Percentiles rank a stretch among this genome's conserved stretches.
phyloP scores from a whole-genome alignment of 1,140 invertebrate species.

The Ostrea edulis region DNA sequence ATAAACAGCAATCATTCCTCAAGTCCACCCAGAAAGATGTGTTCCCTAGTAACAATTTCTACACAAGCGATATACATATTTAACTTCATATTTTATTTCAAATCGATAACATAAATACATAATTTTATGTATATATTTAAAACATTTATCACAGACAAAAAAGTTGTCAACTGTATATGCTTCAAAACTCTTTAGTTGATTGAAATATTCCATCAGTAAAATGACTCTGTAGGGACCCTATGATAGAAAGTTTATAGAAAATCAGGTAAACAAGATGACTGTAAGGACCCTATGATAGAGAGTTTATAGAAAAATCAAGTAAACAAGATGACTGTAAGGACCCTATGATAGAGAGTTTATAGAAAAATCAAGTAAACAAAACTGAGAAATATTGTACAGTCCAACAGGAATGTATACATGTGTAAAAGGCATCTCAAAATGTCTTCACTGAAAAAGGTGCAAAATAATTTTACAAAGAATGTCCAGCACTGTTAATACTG shows the following conservation, averaged over 20 bases:
- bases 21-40: too few species aligned
- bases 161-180: background rate
- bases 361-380: background rate
- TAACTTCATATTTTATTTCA: conserved; percentile 21
- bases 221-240: background rate
- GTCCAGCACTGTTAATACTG: conserved; percentile 36
- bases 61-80: background rate
- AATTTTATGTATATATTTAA: conserved; percentile 14
- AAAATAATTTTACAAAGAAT: conserved; percentile 2
- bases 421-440: conserved; percentile 30
- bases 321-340: background rate
- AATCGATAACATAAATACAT: conserved; percentile 14
- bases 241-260: background rate
- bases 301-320: background rate
- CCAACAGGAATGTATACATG: background rate
- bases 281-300: background rate
- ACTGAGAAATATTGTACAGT: background rate
- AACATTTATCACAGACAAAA: conserved; percentile 15
- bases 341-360: background rate
- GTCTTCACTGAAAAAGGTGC: conserved; percentile 31
- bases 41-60: too few species aligned
- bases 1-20: too few species aligned
- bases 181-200: background rate
- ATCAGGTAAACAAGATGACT: background rate
- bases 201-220: conserved; percentile 11